Evolutionary conservation across 2,888 invertebrate genomes (phyloP), one percentile per base, ranked within the genome.

Genomic region (Psylliodes chrysocephalus): DNA sequence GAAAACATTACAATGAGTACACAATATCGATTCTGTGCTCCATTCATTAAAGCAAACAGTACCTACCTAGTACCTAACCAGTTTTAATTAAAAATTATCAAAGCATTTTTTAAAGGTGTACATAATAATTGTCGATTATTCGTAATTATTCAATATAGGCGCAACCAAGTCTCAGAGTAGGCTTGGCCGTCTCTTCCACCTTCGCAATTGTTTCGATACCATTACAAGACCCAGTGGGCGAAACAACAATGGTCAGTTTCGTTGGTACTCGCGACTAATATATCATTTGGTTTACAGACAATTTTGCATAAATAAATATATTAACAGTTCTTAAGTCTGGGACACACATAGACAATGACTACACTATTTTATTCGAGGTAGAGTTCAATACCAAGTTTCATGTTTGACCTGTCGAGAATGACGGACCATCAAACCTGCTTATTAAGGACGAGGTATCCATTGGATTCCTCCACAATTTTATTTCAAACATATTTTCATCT

Each of bases 191-290:
- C 68, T 71, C 71, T 70, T 76, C 77, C 79, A 78, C 79, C 79
- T 78, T 76, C 75, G 77, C 77, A 73, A 74, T 77, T 75, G 76
- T 77, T 76, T 75, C 74, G 74, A 74, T 75, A 74, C 73, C 73
- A 76, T 76, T 75, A 74, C 72, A 71, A 68, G 67, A 64, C 55
- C 62, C 64, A 66, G 79, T 79, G 78, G 79, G 79, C 76, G 79
- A 75, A 69, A 72, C 70, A 73, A 77, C 75, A 79, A 79, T 79
- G 79, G 79, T 79, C 79, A 79, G 79, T 79, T 76, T 74, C 70
- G 75, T 75, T 71, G 72, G 66, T 72, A 69, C 68, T 70, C 57
- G 68, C 68, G 67, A 68, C 67, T 72, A 70, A 74, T 74, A 72
- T 72, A 73, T 74, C 73, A 73, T 73, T 65, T 63, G 63, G 64